Conservation (phyloP, 1,140 invertebrate genomes). For the Temnothorax curvispinosus region DNA sequence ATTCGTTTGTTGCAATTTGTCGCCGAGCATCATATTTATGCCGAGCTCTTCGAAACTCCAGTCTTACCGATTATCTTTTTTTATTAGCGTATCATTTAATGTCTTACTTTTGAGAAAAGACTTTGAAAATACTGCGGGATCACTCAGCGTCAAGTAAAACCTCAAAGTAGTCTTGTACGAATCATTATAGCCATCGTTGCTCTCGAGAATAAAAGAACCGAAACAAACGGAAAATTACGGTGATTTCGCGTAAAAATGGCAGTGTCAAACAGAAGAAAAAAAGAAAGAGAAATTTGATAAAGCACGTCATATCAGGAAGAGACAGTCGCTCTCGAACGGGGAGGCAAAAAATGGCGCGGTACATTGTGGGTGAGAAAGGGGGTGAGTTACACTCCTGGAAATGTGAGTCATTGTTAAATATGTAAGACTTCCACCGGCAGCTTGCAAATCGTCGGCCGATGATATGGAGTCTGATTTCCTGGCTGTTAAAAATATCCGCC, state of each 20-base stretch:
- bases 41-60: not conserved
- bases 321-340: conserved; percentile 62
- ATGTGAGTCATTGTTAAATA: conserved; percentile 74
- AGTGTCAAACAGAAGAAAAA: not conserved
- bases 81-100: not conserved
- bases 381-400: conserved; percentile 64
- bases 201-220: conserved; percentile 47
- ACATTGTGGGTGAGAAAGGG: conserved; percentile 67
- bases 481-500: conserved; percentile 17
- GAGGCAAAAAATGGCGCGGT: conserved; percentile 61
- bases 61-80: not conserved
- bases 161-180: not conserved
- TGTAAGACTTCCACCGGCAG: conserved; percentile 78
- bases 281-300: conserved; percentile 8
- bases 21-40: not conserved
- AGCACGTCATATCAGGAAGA: conserved; percentile 1
- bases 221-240: conserved; percentile 66
- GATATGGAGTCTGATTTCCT: conserved; percentile 73
- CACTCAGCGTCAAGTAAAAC: not conserved
- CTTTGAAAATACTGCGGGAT: not conserved
- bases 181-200: not conserved
- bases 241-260: conserved; percentile 59
- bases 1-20: not conserved
- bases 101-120: not conserved
- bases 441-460: conserved; percentile 75